Conservation (phyloP, 2,797 vertebrate species). For the Gambusia yucatana region DNA sequence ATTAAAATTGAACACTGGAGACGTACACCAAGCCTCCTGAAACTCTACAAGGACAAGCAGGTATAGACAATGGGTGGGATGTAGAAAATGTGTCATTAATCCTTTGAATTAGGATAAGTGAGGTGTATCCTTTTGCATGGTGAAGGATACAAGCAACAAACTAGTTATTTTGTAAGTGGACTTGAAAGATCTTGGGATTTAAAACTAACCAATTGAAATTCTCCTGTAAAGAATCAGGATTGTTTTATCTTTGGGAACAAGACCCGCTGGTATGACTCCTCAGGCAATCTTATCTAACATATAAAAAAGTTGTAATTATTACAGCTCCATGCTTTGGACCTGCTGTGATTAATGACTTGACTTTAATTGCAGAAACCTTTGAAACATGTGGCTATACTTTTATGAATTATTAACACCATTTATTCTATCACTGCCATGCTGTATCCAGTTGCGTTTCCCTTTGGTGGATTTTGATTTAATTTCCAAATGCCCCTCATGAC, state of each 20-base stretch:
- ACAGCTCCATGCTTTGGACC: conserved; percentile 33
- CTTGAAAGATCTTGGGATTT: neutral
- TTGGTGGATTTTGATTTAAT: conserved; percentile 6
- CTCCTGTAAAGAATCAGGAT: conserved; percentile 32
- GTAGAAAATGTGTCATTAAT: neutral
- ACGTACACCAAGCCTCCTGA: too few relatives aligned
- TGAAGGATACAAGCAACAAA: neutral
- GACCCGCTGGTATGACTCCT: conserved; percentile 34
- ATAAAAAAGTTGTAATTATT: conserved; percentile 46
- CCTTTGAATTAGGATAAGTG: neutral
- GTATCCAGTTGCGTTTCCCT: conserved; percentile 22
- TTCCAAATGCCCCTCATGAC: conserved; percentile 34
- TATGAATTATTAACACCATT: conserved; percentile 6
- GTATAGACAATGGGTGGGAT: too few relatives aligned
- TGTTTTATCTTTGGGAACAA: conserved; percentile 38
- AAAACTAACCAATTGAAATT: neutral
- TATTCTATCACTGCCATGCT: conserved; percentile 1
- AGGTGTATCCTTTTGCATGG: neutral
- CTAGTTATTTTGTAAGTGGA: neutral
- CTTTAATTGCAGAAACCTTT: conserved; percentile 44
- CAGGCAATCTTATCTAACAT: conserved; percentile 29
- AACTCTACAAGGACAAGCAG: too few relatives aligned
- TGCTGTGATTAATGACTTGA: conserved; percentile 53
- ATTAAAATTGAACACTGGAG: neutral
- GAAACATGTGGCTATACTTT: conserved; percentile 17